These are phyloP conservation scores for Nomia melanderi DNA, from an alignment of 1,140 invertebrate genomes.

Conservation along the genomic window DNA sequence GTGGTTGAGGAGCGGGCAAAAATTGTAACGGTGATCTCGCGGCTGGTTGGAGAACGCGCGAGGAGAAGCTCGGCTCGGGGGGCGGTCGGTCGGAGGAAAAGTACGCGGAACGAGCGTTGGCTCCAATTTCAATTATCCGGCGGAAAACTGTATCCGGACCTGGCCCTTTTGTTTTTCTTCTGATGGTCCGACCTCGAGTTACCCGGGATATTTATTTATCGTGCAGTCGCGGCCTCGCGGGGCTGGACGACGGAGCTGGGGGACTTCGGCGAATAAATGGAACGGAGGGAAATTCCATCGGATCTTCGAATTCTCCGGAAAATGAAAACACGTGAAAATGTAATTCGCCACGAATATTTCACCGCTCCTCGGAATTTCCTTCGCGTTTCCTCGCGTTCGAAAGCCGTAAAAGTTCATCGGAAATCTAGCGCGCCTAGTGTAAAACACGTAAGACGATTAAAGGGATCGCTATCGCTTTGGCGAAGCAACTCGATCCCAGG, in stretches of 20 bases:
- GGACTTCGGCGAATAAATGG: neutral
- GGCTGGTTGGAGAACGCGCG: neutral
- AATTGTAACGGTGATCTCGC: neutral
- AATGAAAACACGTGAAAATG: neutral
- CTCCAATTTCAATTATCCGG: constrained; percentile 6
- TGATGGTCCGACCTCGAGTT: neutral
- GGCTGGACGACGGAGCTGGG: neutral
- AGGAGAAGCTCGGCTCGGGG: neutral
- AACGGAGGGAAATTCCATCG: neutral
- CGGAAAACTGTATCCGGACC: neutral
- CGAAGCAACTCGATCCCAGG: constrained; percentile 35
- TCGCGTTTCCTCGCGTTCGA: no score
- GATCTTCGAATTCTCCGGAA: neutral
- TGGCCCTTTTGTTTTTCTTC: neutral
- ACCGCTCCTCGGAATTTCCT: no score
- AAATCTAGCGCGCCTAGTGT: no score
- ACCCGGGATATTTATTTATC: constrained; percentile 1
- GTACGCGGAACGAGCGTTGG: neutral
- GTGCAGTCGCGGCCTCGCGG: neutral
- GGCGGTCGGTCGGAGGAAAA: neutral
- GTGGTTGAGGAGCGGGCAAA: neutral
- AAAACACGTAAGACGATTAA: neutral
- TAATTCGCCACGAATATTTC: neutral
- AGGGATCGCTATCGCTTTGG: constrained; percentile 31
- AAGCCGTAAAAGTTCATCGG: no score